Evolutionary conservation across 2,797 vertebrate genomes (phyloP).

Genomic region (Alfaro cultratus): DNA sequence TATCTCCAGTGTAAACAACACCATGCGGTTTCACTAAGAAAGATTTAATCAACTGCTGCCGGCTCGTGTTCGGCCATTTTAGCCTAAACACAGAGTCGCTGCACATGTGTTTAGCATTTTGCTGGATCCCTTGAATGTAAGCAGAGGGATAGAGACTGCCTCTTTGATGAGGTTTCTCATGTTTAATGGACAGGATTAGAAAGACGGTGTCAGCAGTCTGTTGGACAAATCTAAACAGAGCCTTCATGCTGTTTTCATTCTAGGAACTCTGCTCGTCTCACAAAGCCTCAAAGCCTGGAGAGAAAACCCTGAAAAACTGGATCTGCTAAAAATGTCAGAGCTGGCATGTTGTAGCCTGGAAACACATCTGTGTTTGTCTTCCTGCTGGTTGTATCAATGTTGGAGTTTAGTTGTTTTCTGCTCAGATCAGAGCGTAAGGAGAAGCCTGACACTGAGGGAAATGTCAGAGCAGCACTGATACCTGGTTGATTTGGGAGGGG

Average conservation of each 20-base stretch:
- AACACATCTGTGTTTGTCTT: constrained; percentile 25
- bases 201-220: constrained; percentile 70
- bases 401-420: constrained; percentile 51
- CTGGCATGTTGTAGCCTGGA: constrained; percentile 11
- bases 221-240: constrained; percentile 54
- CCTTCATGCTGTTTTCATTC: constrained; percentile 54
- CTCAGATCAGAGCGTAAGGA: constrained; percentile 52
- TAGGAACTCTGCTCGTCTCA: constrained; percentile 21
- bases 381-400: constrained; percentile 33
- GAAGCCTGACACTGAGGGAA: constrained; percentile 55
- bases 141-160: constrained; percentile 65
- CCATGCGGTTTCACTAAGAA: constrained; percentile 72
- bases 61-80: constrained; percentile 72
- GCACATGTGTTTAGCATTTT: constrained; percentile 78
- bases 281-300: constrained; percentile 50
- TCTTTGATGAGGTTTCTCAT: constrained; percentile 73
- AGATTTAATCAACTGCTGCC: constrained; percentile 75
- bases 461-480: constrained; percentile 65
- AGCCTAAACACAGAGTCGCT: constrained; percentile 70
- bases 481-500: constrained; percentile 40
- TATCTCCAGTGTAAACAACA: constrained; percentile 76
- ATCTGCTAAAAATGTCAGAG: constrained; percentile 41
- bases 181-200: constrained; percentile 57
- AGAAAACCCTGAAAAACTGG: constrained; percentile 32
- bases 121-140: constrained; percentile 67